Base-by-base conservation (phyloP, 2,888 invertebrate species). In the Calephelis perditalis region DNA sequence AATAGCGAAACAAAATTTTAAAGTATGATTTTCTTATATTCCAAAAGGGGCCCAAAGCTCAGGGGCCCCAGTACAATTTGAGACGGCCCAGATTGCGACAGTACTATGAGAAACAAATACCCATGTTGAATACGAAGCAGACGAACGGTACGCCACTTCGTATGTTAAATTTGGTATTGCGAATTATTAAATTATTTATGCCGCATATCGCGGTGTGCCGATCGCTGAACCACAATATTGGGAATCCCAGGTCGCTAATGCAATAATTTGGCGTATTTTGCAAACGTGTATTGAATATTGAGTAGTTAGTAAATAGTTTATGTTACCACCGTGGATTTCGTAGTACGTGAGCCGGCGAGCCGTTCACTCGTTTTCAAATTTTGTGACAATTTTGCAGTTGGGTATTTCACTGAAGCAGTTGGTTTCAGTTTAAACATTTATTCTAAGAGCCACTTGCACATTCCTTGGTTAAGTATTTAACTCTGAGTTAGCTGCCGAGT, bases 121-220 rank as follows among this genome's bases (percentile, higher is more conserved):
- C 88, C 88, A 89, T 88, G 89, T 84, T 84, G 90, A 89, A 90
- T 90, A 89, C 89, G 79, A 86, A 90, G 70, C 74, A 79, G 84
- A 86, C 72, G 79, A 90, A 90, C 90, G 89, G 90, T 89, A 88
- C 86, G 87, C 81, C 82, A 83, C 80, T 83, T 78, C 74, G 82
- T 87, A 90, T 89, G 89, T 83, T 87, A 90, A 89, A 90, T 89
- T 88, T 84, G 81, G 88, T 89, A 89, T 88, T 81, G 89, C 89
- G 87, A 90, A 89, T 90, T 90, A 90, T 89, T 90, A 90, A 90
- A 89, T 90, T 88, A 90, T 90, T 89, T 88, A 90, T 89, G 90
- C 84, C 86, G 78, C 89, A 89, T 88, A 87, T 84, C 84, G 82
- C 82, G 81, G 81, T 79, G 81, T 76, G 77, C 77, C 77, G 87